Evolutionary conservation across 2,113 vertebrate genomes (phyloP).

Genomic region (Gallinago undulata): DNA sequence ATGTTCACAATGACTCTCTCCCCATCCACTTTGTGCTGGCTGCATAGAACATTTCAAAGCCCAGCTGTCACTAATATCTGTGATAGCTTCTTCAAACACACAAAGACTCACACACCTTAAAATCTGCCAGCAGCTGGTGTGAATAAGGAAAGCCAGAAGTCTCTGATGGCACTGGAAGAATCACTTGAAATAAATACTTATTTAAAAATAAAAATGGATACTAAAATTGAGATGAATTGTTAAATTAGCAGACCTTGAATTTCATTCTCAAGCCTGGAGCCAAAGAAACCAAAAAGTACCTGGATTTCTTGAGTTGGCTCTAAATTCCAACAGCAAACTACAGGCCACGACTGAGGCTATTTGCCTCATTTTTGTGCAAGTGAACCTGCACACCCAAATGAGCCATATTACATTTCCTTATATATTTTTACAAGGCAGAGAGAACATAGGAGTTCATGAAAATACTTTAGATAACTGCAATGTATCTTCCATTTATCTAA

Average conservation of each 20-base stretch:
- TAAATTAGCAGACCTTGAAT: not conserved
- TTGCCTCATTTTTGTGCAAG: not conserved
- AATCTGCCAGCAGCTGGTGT: not conserved
- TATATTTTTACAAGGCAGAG: not conserved
- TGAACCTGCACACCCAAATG: not conserved
- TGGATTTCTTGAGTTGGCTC: not conserved
- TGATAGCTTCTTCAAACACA: slow-evolving; percentile 11
- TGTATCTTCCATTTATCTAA: not conserved
- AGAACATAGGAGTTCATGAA: not conserved
- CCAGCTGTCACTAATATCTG: not conserved
- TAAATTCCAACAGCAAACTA: not conserved
- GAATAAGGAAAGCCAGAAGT: slow-evolving; percentile 9
- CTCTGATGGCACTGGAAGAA: not conserved
- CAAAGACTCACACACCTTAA: not conserved
- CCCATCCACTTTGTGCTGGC: not conserved
- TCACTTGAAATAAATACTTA: not conserved
- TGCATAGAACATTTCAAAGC: slow-evolving; percentile 32
- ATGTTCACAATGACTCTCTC: not conserved
- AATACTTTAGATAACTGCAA: not conserved
- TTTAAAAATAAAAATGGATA: not conserved
- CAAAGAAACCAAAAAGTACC: not conserved
- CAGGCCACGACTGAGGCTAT: not conserved
- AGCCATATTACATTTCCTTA: not conserved
- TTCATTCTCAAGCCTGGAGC: not conserved
- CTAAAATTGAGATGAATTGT: not conserved